Percentiles rank a stretch among this genome's conserved stretches.
Conservation (phyloP, 2,797 vertebrate species). For the Aphelocoma californica region DNA sequence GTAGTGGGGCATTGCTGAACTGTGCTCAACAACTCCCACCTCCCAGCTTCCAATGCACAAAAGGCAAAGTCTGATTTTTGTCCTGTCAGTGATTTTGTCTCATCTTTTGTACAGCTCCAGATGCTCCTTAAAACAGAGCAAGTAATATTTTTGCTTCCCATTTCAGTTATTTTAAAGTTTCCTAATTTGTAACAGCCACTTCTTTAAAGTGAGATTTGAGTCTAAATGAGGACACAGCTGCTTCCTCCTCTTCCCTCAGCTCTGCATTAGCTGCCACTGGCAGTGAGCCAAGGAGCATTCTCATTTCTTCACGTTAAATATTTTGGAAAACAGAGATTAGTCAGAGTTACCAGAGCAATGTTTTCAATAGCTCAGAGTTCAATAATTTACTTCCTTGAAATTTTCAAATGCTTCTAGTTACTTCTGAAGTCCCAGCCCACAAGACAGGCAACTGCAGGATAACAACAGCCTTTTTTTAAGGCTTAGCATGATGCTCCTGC, state of each 20-base stretch:
- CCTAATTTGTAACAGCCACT: constrained; percentile 40
- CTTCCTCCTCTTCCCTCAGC: constrained; percentile 46
- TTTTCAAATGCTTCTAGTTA: not conserved
- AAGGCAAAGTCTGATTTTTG: constrained; percentile 8
- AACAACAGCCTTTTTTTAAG: not conserved
- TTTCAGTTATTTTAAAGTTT: constrained; percentile 59
- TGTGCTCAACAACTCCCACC: not conserved
- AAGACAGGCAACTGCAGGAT: not conserved
- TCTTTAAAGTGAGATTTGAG: constrained; percentile 30
- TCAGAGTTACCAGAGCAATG: constrained; percentile 3
- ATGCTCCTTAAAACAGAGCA: constrained; percentile 48
- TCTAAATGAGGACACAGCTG: constrained; percentile 63
- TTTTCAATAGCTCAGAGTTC: constrained; percentile 41
- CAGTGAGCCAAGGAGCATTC: not conserved
- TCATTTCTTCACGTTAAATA: constrained; percentile 23
- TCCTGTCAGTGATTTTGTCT: constrained; percentile 39
- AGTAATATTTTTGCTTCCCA: constrained; percentile 48
- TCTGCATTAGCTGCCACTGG: constrained; percentile 23
- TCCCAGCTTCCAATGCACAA: not conserved
- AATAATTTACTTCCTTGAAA: constrained; percentile 29
- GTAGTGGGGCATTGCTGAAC: not conserved
- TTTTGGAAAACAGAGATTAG: constrained; percentile 58
- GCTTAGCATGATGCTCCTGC: not conserved
- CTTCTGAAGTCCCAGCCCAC: not conserved
- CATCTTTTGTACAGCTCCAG: constrained; percentile 23